phyloP scores from a whole-genome alignment of 2,797 vertebrate species.

The Aulostomus chinensis region DNA sequence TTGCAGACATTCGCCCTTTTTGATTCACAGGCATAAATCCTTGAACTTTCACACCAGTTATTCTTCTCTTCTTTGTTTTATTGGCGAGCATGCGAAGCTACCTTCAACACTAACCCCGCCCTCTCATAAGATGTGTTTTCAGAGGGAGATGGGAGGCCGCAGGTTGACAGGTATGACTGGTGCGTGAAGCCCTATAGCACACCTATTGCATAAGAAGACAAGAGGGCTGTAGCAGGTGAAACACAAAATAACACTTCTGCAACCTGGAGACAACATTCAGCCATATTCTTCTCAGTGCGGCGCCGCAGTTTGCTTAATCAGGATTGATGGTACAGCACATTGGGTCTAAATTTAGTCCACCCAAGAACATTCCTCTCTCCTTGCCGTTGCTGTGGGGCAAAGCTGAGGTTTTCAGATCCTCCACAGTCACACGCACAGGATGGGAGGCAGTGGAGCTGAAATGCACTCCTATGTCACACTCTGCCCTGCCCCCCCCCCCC shows the following conservation, averaged over 20 bases:
- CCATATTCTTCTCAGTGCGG: constrained; percentile 58
- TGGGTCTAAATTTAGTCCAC: constrained; percentile 75
- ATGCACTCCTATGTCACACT: constrained; percentile 61
- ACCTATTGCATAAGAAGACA: too few species aligned
- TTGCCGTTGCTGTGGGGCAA: constrained; percentile 65
- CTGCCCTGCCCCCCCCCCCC: too few species aligned
- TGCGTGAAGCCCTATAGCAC: too few species aligned
- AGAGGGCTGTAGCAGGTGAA: constrained; percentile 16
- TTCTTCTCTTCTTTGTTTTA: too few species aligned
- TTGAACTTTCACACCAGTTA: too few species aligned
- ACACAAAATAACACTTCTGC: constrained; percentile 56
- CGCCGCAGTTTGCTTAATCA: constrained; percentile 62
- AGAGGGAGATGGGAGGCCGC: too few species aligned
- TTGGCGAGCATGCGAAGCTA: too few species aligned
- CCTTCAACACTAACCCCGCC: too few species aligned
- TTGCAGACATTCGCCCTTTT: too few species aligned
- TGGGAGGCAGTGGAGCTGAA: constrained; percentile 70
- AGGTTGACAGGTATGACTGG: too few species aligned
- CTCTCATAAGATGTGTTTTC: too few species aligned
- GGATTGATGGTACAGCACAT: constrained; percentile 76
- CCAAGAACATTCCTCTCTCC: constrained; percentile 63
- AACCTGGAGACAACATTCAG: constrained; percentile 57
- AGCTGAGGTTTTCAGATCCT: constrained; percentile 69
- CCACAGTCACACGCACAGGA: constrained; percentile 62
- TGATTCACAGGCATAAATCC: too few species aligned